phyloP scores from a whole-genome alignment of 2,888 invertebrate genomes.

The Hypolimnas misippus region DNA sequence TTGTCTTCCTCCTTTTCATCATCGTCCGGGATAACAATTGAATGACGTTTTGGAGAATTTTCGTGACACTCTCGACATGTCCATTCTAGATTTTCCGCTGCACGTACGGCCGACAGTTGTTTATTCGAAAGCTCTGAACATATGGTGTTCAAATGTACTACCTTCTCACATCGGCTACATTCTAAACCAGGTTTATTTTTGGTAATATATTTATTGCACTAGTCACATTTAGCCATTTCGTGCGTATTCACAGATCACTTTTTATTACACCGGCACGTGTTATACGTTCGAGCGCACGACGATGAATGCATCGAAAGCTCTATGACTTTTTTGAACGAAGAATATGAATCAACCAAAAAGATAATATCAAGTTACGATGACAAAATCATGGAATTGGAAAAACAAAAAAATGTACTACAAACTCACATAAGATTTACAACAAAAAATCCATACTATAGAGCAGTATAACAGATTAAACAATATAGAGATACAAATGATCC shows the following conservation, averaged over 20 bases:
- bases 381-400: background rate
- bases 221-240: background rate
- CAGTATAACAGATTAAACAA: conserved; percentile 17
- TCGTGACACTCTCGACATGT: background rate
- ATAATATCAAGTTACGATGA: background rate
- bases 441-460: conserved; percentile 5
- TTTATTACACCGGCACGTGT: background rate
- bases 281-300: background rate
- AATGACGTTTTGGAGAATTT: conserved; percentile 3
- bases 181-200: conserved; percentile 1
- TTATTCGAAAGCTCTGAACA: background rate
- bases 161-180: conserved; percentile 1
- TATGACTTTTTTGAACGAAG: background rate
- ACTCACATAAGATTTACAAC: background rate
- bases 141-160: background rate
- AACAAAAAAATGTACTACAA: background rate
- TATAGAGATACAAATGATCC: conserved; percentile 30
- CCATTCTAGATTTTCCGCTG: conserved; percentile 1
- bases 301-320: background rate
- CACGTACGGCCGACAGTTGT: background rate
- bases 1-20: conserved; percentile 33
- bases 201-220: background rate
- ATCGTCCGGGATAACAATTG: conserved; percentile 22
- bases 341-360: background rate
- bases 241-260: background rate